A percentile compares a stretch with the other conserved stretches of the same genome.
Evolutionary conservation across 2,113 vertebrate species (phyloP).

Genomic region (Albula goreensis): DNA sequence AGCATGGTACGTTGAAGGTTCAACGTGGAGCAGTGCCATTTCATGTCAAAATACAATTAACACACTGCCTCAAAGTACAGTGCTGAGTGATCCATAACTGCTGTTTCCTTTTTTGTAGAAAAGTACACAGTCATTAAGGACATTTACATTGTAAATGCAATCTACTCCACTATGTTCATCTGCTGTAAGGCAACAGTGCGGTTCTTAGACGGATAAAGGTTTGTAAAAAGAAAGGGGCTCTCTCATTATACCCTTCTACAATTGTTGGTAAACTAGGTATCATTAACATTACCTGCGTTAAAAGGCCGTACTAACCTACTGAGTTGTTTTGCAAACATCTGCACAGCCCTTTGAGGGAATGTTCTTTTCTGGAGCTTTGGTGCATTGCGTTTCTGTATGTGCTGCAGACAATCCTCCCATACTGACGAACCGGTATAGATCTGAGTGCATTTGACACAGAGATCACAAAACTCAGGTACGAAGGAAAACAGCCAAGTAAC

Average conservation of each 20-base stretch:
- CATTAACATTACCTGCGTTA: too few relatives aligned
- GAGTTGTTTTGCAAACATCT: too few relatives aligned
- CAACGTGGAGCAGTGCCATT: neutral
- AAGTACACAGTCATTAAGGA: neutral
- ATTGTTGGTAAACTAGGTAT: too few relatives aligned
- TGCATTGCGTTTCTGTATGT: too few relatives aligned
- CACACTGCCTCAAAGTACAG: neutral
- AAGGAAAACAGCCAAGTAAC: neutral
- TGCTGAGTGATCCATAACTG: neutral
- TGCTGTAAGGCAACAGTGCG: neutral
- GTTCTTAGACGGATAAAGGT: too few relatives aligned
- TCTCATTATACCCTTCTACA: too few relatives aligned
- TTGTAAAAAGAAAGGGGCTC: too few relatives aligned
- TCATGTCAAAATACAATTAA: neutral
- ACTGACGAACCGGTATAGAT: too few relatives aligned
- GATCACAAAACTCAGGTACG: neutral
- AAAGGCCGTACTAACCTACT: too few relatives aligned
- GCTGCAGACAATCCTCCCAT: too few relatives aligned
- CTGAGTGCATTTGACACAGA: neutral
- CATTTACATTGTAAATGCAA: neutral
- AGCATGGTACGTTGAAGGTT: neutral
- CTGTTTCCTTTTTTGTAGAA: neutral
- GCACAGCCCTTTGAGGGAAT: too few relatives aligned
- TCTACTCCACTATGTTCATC: neutral
- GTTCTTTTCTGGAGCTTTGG: too few relatives aligned